Evolutionary conservation across 2,113 vertebrate genomes (phyloP), one percentile per base, ranked within the genome.

Genomic region (Peromyscus californicus): DNA sequence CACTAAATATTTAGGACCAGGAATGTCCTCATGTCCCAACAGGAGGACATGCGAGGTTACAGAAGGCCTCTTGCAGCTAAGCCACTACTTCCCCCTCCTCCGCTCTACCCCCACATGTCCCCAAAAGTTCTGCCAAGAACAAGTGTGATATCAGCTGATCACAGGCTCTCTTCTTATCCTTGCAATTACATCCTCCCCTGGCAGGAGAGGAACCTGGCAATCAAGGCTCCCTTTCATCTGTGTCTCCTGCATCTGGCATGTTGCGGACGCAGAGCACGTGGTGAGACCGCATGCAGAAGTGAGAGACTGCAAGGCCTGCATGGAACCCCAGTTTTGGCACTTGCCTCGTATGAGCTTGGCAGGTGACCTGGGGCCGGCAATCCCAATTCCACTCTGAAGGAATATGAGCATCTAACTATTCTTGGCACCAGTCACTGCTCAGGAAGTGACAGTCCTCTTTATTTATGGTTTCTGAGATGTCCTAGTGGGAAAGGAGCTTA

Each of bases 191-290:
- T 74, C 94, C 89, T 79, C n/a, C 87, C 84, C 75, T 17, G 91
- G 93, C 95, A 97, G 96, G 92, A 96, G 76, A 59, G 45, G 89
- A 94, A 89, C 90, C 95, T 96, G 89, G 95, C 89, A 92, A 86
- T 96, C 85, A 59, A 65, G 79, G 65, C 63, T 92, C 48, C 39
- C 80, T 88, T 57, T 65, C 17, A 4, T 42, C 87, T 97, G 85
- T 65, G 88, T 84, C 75, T 89, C 80, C 91, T 51, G 33, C 86
- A 48, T 78, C 89, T 90, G 16, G 51, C 59, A 12, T 39, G 51
- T 65, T 19, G 91, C 91, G 72, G 88, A 5, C 0, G 21, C 48
- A 63, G 84, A 89, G 72, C 54, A 9, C 7, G 61, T 31, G 89
- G 85, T 16, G 87, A 4, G 74, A 93, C 72, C 5, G 11, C 90